These are phyloP conservation scores for Polyodon spathula DNA, from an alignment of 2,113 vertebrate genomes.

Conservation along the genomic window DNA sequence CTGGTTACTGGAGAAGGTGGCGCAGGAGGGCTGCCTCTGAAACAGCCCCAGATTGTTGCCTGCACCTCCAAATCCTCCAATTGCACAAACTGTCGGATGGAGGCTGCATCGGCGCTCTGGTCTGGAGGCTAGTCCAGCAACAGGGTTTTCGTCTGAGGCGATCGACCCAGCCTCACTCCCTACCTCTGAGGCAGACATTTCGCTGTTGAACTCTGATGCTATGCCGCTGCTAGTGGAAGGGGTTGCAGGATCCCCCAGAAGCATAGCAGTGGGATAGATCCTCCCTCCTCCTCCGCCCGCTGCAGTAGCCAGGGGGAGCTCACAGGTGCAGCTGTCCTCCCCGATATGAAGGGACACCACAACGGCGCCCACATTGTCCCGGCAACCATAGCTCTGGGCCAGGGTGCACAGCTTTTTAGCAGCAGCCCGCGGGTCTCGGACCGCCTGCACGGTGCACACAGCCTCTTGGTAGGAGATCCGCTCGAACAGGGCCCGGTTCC, in stretches of 20 bases:
- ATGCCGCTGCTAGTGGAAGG: conserved; percentile 80
- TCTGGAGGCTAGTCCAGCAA: conserved; percentile 52
- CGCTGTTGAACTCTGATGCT: conserved; percentile 83
- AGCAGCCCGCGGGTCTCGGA: conserved; percentile 73
- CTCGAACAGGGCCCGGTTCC: conserved; percentile 85
- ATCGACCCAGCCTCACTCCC: conserved; percentile 95
- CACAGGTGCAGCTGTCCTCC: conserved; percentile 83
- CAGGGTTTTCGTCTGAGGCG: conserved; percentile 79
- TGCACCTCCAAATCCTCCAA: conserved; percentile 30
- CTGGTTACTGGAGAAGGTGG: conserved; percentile 86
- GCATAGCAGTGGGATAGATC: conserved; percentile 29
- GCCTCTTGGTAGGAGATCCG: conserved; percentile 77
- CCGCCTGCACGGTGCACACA: conserved; percentile 65
- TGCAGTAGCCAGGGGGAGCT: conserved; percentile 51
- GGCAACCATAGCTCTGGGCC: conserved; percentile 90
- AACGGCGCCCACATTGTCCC: conserved; percentile 80
- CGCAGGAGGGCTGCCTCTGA: conserved; percentile 82
- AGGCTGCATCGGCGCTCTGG: conserved; percentile 83
- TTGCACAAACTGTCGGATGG: conserved; percentile 64
- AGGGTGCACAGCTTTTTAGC: conserved; percentile 89
- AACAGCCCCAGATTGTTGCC: conserved; percentile 56
- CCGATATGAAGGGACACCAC: conserved; percentile 76
- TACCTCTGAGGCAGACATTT: conserved; percentile 85
- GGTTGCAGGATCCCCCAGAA: conserved; percentile 55
- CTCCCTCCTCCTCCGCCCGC: conserved; percentile 36